Base-by-base conservation (phyloP, 2,888 invertebrate genomes). In the Leptothorax acervorum region DNA sequence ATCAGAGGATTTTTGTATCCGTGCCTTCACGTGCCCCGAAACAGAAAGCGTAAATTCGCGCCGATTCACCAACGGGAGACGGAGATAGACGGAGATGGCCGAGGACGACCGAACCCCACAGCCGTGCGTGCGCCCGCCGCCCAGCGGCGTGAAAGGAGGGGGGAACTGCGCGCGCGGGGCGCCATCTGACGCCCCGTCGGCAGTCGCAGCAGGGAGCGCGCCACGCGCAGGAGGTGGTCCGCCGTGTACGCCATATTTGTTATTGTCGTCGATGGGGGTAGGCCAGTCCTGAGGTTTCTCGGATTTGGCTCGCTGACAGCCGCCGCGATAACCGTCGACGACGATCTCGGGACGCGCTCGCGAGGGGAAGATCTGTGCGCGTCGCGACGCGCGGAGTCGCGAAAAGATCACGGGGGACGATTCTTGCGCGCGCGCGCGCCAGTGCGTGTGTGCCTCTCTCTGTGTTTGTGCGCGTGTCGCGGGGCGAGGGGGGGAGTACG, bases 261-360 rank as follows among this genome's bases (percentile, higher is more conserved):
- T 97, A 96, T 97, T 97, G 96, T 97, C 96, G 96, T 96, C 96
- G 95, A 96, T 96, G 96, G 96, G 66, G 96, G 96, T 96, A 96
- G 95, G 95, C 92, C 87, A 90, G 85, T 85, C 28, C 86, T 63
- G 66, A 85, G 83, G 86, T 84, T 71, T 83, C 48, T 48, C 35
- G 9, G 55, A 57, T 39, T 42, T 78, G 71, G 63, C 35, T 88
- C 83, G 87, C 76, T 65, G 48, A 45, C 62, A 15, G 28, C 75
- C 48, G 6, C 53, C 42, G 55, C n/a, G 51, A 3, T 45, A 75
- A 60, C 45, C 45, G 28, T 62, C 60, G 12, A 45, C 74, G n/a
- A 1, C 66, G 18, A 9, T 28, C 48, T 0, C 66, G 39, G 53
- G 28, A 39, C 5, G 23, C 4, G 42, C 23, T 28, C 31, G 60